Evolutionary conservation across 2,888 invertebrate species (phyloP), one percentile per base, ranked within the genome.

Genomic region (Neoaliturus tenellus): DNA sequence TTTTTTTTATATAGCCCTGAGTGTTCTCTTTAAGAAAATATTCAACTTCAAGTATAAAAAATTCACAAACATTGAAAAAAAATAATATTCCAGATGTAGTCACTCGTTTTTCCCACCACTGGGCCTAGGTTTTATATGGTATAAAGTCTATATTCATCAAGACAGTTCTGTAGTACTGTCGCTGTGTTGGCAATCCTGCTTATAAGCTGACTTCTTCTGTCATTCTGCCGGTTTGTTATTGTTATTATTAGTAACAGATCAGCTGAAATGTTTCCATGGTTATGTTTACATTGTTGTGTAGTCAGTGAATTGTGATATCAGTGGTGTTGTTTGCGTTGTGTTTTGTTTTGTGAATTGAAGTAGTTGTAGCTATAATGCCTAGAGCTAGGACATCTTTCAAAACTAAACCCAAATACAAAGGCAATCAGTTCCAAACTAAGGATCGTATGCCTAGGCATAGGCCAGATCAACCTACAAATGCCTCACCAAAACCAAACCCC

Each of bases 371-470:
- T 31, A 80, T 28, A 33, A 81, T 67, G 81, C 67, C 62, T 67
- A 67, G 81, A 10, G 75, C 41, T 44, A 81, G 44, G 41, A 31
- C n/a, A 8, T 81, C 81, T 14, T 81, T 35, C 31, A 81, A 81
- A 81, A 81, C 81, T 81, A 67, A 81, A 81, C 41, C 80, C 14
- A 80, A 31, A 23, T 80, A 55, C 58, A 80, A 23, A 58, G 20
- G 58, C 8, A 80, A 80, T 33, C 80, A 80, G 31, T 80, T 20
- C 55, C 39, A 44, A 35, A 55, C 58, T 58, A 80, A 80, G 39
- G 67, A 67, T 44, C 25, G 67, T 41, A 81, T 31, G 39, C 67
- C 67, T 81, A 81, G 31, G 55, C 67, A 20, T 35, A 67, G 20
- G 41, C 39, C 33, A 80, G 62, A 80, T 58, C 23, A 23, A 31